Evolutionary conservation across 1,140 invertebrate species (phyloP).

Genomic region (Campoletis sonorensis): DNA sequence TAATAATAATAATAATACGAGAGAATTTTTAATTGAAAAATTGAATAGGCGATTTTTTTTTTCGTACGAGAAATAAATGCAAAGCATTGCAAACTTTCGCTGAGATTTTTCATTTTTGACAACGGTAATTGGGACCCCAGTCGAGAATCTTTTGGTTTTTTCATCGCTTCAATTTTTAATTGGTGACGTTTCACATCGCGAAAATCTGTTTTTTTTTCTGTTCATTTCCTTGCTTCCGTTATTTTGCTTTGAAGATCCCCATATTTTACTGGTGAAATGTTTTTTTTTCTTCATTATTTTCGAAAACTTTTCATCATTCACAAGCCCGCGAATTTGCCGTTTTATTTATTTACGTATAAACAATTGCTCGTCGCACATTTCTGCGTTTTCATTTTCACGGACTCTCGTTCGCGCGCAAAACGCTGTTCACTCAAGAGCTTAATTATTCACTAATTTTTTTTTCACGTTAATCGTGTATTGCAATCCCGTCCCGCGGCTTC

Average conservation of each 20-base stretch:
- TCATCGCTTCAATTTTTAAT: too few species aligned
- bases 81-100: not conserved
- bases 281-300: too few species aligned
- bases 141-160: conserved; percentile 7
- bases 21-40: not conserved
- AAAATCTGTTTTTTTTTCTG: too few species aligned
- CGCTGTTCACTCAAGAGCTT: not conserved
- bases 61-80: conserved; percentile 1
- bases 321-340: too few species aligned
- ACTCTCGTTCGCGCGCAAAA: not conserved
- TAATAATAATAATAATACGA: not conserved
- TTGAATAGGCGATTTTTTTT: not conserved
- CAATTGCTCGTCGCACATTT: too few species aligned
- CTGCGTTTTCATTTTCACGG: too few species aligned
- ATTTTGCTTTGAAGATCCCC: too few species aligned
- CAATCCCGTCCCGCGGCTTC: conserved; percentile 34
- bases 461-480: conserved; percentile 25
- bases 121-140: conserved; percentile 37
- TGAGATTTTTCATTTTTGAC: conserved; percentile 21
- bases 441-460: not conserved
- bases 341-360: too few species aligned
- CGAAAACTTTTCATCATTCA: too few species aligned
- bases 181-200: too few species aligned
- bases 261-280: too few species aligned
- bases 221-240: too few species aligned